phyloP scores from a whole-genome alignment of 2,888 invertebrate species.

The Sarcophaga subvicina region DNA sequence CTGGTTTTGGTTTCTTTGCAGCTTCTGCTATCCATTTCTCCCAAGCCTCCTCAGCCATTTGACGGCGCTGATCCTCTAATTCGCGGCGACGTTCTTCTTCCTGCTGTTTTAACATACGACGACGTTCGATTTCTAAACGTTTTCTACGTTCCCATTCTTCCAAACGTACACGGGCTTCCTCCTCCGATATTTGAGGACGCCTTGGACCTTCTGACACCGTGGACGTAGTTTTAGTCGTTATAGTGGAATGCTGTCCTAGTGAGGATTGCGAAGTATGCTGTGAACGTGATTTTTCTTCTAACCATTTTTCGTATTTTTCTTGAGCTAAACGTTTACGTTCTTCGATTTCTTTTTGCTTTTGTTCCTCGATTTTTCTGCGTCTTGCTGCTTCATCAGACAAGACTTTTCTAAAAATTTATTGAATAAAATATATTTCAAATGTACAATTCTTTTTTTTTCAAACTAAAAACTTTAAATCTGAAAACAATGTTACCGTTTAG shows the following conservation, averaged over 20 bases:
- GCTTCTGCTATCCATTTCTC: slow-evolving; percentile 77
- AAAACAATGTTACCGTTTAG: slow-evolving; percentile 73
- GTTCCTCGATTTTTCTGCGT: slow-evolving; percentile 70
- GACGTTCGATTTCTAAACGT: slow-evolving; percentile 71
- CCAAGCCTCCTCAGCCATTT: slow-evolving; percentile 75
- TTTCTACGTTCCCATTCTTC: slow-evolving; percentile 74
- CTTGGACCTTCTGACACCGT: slow-evolving; percentile 34
- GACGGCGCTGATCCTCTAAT: slow-evolving; percentile 71
- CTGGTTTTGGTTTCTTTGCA: slow-evolving; percentile 79
- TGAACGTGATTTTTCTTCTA: slow-evolving; percentile 72
- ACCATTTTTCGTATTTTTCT: slow-evolving; percentile 76
- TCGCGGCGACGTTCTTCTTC: slow-evolving; percentile 70
- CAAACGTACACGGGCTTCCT: slow-evolving; percentile 70
- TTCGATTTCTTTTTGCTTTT: slow-evolving; percentile 69
- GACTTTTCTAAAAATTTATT: slow-evolving; percentile 67
- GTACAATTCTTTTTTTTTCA: background rate
- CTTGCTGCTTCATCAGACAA: slow-evolving; percentile 71
- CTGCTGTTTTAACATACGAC: slow-evolving; percentile 70
- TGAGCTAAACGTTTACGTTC: slow-evolving; percentile 74
- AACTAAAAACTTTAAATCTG: too few relatives aligned
- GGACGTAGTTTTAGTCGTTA: slow-evolving; percentile 22
- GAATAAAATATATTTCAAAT: background rate
- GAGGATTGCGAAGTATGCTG: slow-evolving; percentile 56
- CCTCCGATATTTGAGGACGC: slow-evolving; percentile 62
- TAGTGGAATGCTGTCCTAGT: slow-evolving; percentile 33